These are phyloP conservation scores for Ornithorhynchus anatinus DNA, from an alignment of 2,113 vertebrate species.

Conservation along the genomic window DNA sequence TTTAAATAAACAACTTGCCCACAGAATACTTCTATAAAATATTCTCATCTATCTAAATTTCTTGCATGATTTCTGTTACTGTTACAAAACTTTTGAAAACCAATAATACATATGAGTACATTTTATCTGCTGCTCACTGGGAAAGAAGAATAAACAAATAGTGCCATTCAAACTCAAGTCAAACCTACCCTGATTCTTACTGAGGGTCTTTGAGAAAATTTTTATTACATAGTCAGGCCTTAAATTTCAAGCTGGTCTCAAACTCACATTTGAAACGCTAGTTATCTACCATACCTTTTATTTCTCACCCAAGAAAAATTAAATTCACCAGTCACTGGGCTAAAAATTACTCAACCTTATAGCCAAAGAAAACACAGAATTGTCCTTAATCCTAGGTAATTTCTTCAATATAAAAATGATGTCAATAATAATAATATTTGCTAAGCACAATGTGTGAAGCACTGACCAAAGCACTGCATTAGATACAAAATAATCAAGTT, in stretches of 20 bases:
- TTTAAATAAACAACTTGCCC: conserved; percentile 15
- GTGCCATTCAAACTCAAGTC: conserved; percentile 37
- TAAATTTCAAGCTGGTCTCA: conserved; percentile 41
- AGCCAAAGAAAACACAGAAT: conserved; percentile 12
- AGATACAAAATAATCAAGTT: not conserved
- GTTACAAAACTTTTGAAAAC: conserved; percentile 16
- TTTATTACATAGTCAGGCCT: conserved; percentile 49
- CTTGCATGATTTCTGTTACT: not conserved
- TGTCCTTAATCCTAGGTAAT: conserved; percentile 16
- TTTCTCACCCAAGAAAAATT: conserved; percentile 46
- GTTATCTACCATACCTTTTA: conserved; percentile 24
- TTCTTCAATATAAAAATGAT: not conserved
- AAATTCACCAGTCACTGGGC: conserved; percentile 39
- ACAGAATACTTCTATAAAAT: conserved; percentile 20
- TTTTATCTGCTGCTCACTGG: conserved; percentile 19
- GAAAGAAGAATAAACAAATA: conserved; percentile 49
- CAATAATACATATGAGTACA: conserved; percentile 33
- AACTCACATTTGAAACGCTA: conserved; percentile 46
- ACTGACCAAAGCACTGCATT: not conserved
- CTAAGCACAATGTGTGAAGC: not conserved
- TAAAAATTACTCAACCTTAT: conserved; percentile 11
- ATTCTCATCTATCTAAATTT: conserved; percentile 7
- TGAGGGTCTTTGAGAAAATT: conserved; percentile 32
- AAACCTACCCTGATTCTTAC: conserved; percentile 10
- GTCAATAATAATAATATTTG: no score